Base-by-base conservation (phyloP, 2,797 vertebrate species). In the Acipenser oxyrinchus region DNA sequence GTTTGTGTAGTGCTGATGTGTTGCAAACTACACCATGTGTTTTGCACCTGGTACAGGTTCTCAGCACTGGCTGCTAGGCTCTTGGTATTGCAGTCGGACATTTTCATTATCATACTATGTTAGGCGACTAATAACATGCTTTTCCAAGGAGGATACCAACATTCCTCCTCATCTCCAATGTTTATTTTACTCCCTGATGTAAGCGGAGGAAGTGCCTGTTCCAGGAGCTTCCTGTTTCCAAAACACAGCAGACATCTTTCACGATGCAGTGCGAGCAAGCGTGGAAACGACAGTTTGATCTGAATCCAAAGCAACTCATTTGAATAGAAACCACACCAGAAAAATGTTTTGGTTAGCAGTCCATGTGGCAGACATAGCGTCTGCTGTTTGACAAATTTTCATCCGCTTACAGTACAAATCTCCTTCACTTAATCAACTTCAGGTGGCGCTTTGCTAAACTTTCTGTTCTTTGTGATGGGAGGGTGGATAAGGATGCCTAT, bases 211-310 rank as follows among this genome's bases (percentile, higher is more conserved):
- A 64, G 58, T 50, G 15, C 7, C 23, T 10, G 12, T 62, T 62
- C 51, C 51, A 60, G 18, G 57, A 55, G 48, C 12, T 57, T 70
- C 53, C 69, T 58, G 60, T 65, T 49, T 66, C 65, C 49, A 50
- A 66, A 58, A 62, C 51, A 55, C 62, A 51, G 57, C 11, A 59
- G 23, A 66, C 13, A 60, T 18, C 57, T 15, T 37, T 13, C 51
- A 62, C 18, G 8, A 15, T 49, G 60, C 7, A 66, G 63, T 66
- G 37, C 4, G 37, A 37, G 37, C 37, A 4, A 37, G 37, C 37
- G 37, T 12, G 9, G n/a, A 12, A 66, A 18, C 52, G 1, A n/a
- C 49, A 23, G 6, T 37, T 6, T 9, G 48, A 68, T 18, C 67
- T 8, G 10, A 15, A 23, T 61, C 48, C 60, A 62, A 12, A 50